These are phyloP conservation scores for Megaptera novaeangliae DNA, from an alignment of 2,113 vertebrate species.

Conservation along the genomic window DNA sequence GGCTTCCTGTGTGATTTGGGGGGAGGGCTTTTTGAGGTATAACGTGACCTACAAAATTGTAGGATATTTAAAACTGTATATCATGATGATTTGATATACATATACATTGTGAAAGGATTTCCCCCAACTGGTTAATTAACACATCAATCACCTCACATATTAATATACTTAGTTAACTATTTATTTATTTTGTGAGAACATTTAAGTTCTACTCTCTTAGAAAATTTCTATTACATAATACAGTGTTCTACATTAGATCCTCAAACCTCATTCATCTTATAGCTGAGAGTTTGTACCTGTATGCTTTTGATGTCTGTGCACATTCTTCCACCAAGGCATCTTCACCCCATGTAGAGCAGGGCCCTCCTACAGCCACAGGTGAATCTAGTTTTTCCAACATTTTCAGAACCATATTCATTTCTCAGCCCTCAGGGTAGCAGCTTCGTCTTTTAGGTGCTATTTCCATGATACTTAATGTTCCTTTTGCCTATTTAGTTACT, in stretches of 20 bases:
- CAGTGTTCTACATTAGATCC: neutral
- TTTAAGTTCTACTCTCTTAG: neutral
- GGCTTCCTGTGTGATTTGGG: neutral
- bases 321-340: neutral
- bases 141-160: neutral
- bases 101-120: neutral
- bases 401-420: neutral
- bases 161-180: neutral
- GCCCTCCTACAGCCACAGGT: neutral
- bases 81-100: neutral
- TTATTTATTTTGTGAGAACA: neutral
- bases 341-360: too few relatives aligned
- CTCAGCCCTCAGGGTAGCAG: neutral
- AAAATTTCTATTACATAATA: neutral
- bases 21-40: neutral
- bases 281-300: neutral
- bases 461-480: neutral
- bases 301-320: neutral
- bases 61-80: neutral
- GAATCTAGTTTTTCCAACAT: neutral
- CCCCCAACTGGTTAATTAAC: neutral
- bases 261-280: neutral
- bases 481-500: neutral
- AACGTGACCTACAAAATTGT: neutral
- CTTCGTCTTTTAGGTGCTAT: neutral